Evolutionary conservation across 1,140 invertebrate species (phyloP), one percentile per base, ranked within the genome.

Genomic region (Eueides isabella): DNA sequence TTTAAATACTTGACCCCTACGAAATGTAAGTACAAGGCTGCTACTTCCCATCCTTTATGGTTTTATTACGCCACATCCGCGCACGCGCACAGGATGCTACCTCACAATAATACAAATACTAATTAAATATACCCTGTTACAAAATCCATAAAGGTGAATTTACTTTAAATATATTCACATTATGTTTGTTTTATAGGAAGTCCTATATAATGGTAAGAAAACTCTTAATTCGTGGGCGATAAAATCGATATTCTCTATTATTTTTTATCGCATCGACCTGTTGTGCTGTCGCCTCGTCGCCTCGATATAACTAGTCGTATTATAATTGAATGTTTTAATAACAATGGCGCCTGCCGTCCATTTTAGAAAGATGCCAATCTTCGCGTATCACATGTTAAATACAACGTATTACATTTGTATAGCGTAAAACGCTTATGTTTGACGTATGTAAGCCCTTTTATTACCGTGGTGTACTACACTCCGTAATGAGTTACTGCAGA

Each of bases 61-160:
- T 85, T 87, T 85, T 87, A 80, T 81, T 85, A 78, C 78, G 71
- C 87, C 87, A 85, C 88, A 90, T 90, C 88, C 88, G 87, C 76
- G 84, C 86, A 79, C 79, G 81, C 84, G 84, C 75, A 75, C 88
- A 87, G 88, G 88, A 90, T 87, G 86, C 75, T 74, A 61, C 19
- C 35, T 44, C 38, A 72, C 74, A 55, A 71, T 35, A 35, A 55
- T 55, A 55, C 11, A 3, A 55, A 26, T 55, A 23, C 23, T 23
- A 55, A 11, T 55, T 11, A 55, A 11, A 26, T 55, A 26, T 12
- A 55, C 48, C 9, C 23, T 55, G 26, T 19, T 26, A 12, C 3
- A 23, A 23, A 9, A 11, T 2, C 19, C 23, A 2, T 55, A 55
- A 55, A 26, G 48, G 9, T 11, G n/a, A 55, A 19, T 55, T 12